Base-by-base conservation (phyloP, 2,113 vertebrate genomes). In the Pluvialis apricaria region DNA sequence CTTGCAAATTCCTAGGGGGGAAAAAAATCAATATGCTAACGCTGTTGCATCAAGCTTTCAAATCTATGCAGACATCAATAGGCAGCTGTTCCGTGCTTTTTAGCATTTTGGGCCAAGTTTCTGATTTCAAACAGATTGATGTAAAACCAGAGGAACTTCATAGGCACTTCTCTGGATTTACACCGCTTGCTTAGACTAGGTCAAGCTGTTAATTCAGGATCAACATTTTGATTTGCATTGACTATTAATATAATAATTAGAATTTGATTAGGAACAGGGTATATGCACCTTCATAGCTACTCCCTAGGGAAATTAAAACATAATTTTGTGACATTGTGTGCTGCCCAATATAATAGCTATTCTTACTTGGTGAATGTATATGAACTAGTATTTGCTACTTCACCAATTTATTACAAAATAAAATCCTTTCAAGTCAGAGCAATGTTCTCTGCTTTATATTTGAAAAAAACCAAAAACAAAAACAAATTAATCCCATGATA, bases 61-160 rank as follows among this genome's bases (percentile, higher is more conserved):
- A 78, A 92, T 92, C 93, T 90, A 34, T 71, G 78, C 84, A 96
- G 89, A 69, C 83, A 91, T 96, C 92, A 91, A 80, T 78, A 92
- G 87, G 75, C 91, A 82, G 45, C 82, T 90, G 51, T 65, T 92
- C 70, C 2, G 2, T 57, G 42, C 65, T 88, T 82, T 91, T 85
- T 66, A 95, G 66, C 47, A 66, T 90, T 90, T 96, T 85, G 78
- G 94, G 70, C 82, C 89, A 91, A 95, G 90, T 75, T 78, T 84
- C 73, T 92, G 88, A 62, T 95, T 91, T 91, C 91, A 89, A 85
- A 88, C 70, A 88, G 62, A 77, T 40, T 70, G 55, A 76, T 92
- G 58, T 77, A 80, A 95, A 94, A 82, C 14, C 57, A 80, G 58
- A 82, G 66, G 32, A 79, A 58, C 62, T 66, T 84, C 58, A 18